Base-by-base conservation (phyloP, 2,797 vertebrate genomes). In the Lophotriccus pileatus region DNA sequence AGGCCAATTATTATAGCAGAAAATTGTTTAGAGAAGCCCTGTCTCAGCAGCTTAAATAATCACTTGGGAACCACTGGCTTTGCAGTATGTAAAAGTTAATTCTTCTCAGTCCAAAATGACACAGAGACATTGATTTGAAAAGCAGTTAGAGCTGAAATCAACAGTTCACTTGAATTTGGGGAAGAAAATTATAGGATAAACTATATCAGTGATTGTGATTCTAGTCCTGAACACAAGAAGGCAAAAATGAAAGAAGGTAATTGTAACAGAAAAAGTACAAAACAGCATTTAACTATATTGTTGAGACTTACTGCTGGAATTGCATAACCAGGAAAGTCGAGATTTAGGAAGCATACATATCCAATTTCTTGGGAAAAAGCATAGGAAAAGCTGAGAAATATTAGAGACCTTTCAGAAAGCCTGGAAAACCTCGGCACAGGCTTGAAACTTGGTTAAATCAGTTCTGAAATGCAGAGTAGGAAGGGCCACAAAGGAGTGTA, bases 11-110 rank as follows among this genome's bases (percentile, higher is more conserved):
- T 72, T 91, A 55, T 5, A 69, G 39, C 19, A 84, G 64, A 86
- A 94, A 52, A 75, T 67, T 70, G 50, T 93, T 88, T 90, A 53
- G 58, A 90, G 89, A 89, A 68, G 21, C 24, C 55, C 34, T 62
- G 73, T 89, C 66, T 84, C 70, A 73, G 81, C 66, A 94, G 30
- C 84, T 93, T 83, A 84, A 90, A 92, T 70, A 85, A 93, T 74
- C 64, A 60, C 72, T 73, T 77, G 50, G 59, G 50, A 88, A 68
- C 27, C 68, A 19, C 27, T 25, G 60, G 34, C 25, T 84, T 68
- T 76, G 47, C 30, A 34, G 6, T 27, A 25, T 46, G 36, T 68
- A 59, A 87, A n/a, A 81, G 37, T 46, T 18, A 63, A 80, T 74
- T 87, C 21, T 84, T 89, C n/a, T 84, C 63, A 37, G 52, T 63